Evolutionary conservation across 2,888 invertebrate genomes (phyloP).

Genomic region (Pomacea canaliculata): DNA sequence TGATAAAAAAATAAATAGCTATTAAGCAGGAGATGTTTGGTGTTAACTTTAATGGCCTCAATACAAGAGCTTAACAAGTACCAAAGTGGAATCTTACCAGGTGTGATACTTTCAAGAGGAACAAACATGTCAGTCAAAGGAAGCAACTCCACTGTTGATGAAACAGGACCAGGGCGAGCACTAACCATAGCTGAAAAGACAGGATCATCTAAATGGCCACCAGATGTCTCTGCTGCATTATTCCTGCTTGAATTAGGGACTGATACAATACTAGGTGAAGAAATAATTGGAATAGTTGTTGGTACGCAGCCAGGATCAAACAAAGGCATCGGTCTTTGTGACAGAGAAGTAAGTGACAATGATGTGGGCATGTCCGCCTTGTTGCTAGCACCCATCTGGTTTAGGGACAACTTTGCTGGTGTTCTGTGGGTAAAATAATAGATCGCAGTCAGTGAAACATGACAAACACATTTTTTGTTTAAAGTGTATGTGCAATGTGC

Average conservation of each 20-base stretch:
- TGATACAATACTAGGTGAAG: slow-evolving; percentile 5
- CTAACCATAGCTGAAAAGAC: slow-evolving; percentile 30
- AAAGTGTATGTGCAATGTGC: too few species aligned
- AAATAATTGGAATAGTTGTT: slow-evolving; percentile 11
- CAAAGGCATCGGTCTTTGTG: slow-evolving; percentile 5
- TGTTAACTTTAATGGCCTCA: too few species aligned
- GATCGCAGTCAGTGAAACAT: too few species aligned
- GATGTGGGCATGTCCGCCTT: slow-evolving; percentile 25
- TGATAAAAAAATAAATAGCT: too few species aligned
- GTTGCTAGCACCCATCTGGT: slow-evolving; percentile 49
- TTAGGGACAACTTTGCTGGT: slow-evolving; percentile 51
- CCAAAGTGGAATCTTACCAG: slow-evolving; percentile 71
- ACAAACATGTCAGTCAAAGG: slow-evolving; percentile 80
- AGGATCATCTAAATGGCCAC: slow-evolving; percentile 4
- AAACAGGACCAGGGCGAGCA: slow-evolving; percentile 29
- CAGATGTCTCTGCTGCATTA: background rate
- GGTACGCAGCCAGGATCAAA: background rate
- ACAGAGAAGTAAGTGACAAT: slow-evolving; percentile 13
- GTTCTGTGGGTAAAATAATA: slow-evolving; percentile 32
- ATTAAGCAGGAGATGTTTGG: too few species aligned
- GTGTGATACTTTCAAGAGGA: slow-evolving; percentile 82
- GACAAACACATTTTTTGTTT: too few species aligned
- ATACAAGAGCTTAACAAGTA: too few species aligned
- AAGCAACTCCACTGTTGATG: slow-evolving; percentile 71
- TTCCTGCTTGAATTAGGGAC: slow-evolving; percentile 13